Percentiles rank a stretch among this genome's conserved stretches.
Evolutionary conservation across 2,797 vertebrate genomes (phyloP).

Genomic region (Rhynchotus rufescens): DNA sequence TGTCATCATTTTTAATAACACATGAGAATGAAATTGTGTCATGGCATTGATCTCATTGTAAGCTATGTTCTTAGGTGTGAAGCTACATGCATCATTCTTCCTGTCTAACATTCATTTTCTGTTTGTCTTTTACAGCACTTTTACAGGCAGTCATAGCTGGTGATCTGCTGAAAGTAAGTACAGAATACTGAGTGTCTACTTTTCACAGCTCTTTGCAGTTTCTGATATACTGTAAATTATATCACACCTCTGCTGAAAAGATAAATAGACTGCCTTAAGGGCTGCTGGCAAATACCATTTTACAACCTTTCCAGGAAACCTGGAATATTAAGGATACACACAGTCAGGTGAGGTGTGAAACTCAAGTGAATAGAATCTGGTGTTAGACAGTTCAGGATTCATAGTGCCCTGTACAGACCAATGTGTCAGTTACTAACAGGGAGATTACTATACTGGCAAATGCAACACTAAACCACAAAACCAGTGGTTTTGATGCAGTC

Average conservation of each 20-base stretch:
- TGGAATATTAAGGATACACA: not conserved
- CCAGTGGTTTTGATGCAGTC: not conserved
- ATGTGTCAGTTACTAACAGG: not conserved
- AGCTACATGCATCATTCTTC: not conserved
- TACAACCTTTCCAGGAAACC: constrained; percentile 47
- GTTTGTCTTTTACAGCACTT: constrained; percentile 81
- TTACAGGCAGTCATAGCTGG: constrained; percentile 83
- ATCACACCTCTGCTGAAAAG: constrained; percentile 12
- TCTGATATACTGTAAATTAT: constrained; percentile 33
- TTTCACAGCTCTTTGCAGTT: not conserved
- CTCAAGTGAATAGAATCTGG: constrained; percentile 3
- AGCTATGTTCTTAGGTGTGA: not conserved
- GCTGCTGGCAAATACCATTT: constrained; percentile 21
- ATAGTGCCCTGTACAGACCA: not conserved
- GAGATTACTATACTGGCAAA: not conserved
- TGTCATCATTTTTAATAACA: not conserved
- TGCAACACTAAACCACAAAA: not conserved
- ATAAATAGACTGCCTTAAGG: constrained; percentile 9
- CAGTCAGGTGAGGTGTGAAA: constrained; percentile 38
- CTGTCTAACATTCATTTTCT: constrained; percentile 53
- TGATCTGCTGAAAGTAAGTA: constrained; percentile 84
- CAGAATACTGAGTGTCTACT: not conserved
- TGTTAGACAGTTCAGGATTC: constrained; percentile 35
- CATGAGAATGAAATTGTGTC: not conserved
- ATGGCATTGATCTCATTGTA: not conserved